A percentile compares a stretch with the other conserved stretches of the same genome.
Conservation (phyloP, 2,888 invertebrate species). For the Agriotes lineatus region DNA sequence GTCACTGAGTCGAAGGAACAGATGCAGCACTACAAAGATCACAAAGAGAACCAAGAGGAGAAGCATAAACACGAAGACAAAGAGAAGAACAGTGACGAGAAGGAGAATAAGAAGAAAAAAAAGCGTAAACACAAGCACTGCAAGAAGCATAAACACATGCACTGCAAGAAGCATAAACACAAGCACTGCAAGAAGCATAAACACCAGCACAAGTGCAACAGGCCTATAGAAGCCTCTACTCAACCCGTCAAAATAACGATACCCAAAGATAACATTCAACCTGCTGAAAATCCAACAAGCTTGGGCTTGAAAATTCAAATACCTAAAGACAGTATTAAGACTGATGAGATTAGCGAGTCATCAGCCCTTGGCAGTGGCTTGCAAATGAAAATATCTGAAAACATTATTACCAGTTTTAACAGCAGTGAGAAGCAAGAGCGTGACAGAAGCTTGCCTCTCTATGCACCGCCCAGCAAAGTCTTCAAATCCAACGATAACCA, state of each 20-base stretch:
- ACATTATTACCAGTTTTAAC: slow-evolving; percentile 69
- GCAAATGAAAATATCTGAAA: slow-evolving; percentile 86
- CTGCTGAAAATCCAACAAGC: slow-evolving; percentile 45
- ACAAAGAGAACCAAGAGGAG: too few relatives aligned
- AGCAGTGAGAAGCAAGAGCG: slow-evolving; percentile 63
- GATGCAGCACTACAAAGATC: too few relatives aligned
- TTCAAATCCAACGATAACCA: slow-evolving; percentile 55
- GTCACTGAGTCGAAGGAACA: too few relatives aligned
- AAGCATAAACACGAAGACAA: too few relatives aligned
- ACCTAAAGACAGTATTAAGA: slow-evolving; percentile 79
- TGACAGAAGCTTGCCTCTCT: slow-evolving; percentile 63
- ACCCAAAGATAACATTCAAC: slow-evolving; percentile 70
- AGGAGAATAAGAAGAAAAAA: too few relatives aligned
- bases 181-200: slow-evolving; percentile 68
- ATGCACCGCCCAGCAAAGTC: slow-evolving; percentile 61
- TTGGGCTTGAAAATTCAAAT: slow-evolving; percentile 83
- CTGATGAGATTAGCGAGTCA: slow-evolving; percentile 65
- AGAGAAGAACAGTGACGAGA: too few relatives aligned
- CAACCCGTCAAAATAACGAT: slow-evolving; percentile 70
- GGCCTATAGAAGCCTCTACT: slow-evolving; percentile 61
- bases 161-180: slow-evolving; percentile 83
- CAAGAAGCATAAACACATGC: too few relatives aligned
- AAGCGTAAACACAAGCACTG: too few relatives aligned
- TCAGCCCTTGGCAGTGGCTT: slow-evolving; percentile 64
- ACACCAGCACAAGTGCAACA: slow-evolving; percentile 60